Percentiles rank a stretch among this genome's conserved stretches.
phyloP scores from a whole-genome alignment of 2,797 vertebrate species.

The Tauraco hartlaubi region DNA sequence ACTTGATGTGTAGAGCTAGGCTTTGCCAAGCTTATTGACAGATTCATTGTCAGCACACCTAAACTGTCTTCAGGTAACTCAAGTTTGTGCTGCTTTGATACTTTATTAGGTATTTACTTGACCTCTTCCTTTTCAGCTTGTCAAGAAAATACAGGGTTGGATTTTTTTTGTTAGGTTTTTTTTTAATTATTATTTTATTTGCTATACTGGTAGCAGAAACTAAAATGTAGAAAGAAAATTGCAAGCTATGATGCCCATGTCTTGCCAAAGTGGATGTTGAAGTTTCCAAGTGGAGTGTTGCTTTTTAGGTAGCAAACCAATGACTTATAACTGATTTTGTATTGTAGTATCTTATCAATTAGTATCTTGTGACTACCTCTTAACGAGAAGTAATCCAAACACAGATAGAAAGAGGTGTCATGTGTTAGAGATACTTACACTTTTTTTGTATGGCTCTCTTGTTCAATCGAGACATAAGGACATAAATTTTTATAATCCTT shows the following conservation, averaged over 20 bases:
- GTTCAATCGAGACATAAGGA: constrained; percentile 44
- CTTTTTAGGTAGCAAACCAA: constrained; percentile 1
- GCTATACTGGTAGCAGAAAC: background rate
- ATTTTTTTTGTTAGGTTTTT: background rate
- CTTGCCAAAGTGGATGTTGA: background rate
- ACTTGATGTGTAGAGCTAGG: background rate
- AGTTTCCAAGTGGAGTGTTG: background rate
- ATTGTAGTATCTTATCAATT: background rate
- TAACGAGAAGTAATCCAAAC: background rate
- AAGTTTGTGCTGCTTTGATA: background rate
- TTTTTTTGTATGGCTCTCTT: constrained; percentile 37
- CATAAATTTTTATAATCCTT: constrained; percentile 61
- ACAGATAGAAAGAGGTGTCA: background rate
- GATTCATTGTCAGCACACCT: background rate
- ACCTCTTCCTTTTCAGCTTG: background rate
- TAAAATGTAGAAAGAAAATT: background rate
- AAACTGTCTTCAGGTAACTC: background rate
- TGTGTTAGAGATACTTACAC: background rate
- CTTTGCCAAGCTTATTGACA: background rate
- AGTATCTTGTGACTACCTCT: background rate
- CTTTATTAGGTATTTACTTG: background rate
- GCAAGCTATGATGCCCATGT: background rate
- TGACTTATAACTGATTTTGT: background rate
- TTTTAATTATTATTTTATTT: background rate
- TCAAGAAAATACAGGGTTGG: background rate